Evolutionary conservation across 2,113 vertebrate species (phyloP), one percentile per base, ranked within the genome.

Genomic region (Lophius piscatorius): DNA sequence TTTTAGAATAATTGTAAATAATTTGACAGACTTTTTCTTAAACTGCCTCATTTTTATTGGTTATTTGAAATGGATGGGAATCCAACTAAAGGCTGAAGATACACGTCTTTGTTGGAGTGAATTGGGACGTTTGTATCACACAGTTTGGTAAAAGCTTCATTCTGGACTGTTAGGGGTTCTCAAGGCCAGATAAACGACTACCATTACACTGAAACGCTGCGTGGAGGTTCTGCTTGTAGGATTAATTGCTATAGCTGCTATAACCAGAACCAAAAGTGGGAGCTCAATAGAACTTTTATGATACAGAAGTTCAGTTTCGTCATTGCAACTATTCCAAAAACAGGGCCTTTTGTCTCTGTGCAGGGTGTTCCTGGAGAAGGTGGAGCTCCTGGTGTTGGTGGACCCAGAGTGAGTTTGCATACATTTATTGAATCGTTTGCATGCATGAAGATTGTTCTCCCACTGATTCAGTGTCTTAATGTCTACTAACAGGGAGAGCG

Each of bases 361-460:
- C 17, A 98, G 97, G 97, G 96, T 56, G 82, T 98, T 88, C 88
- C 96, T 0, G 97, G 97, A 86, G 96, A 99, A 85, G 95, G 78
- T 1, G 97, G 97, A 82, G 88, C 89, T 16, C 87, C 95, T 0
- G 97, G 97, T 60, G 90, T 88, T 5, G 92, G 91, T 68, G 97
- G 97, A 70, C 92, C 96, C 57, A 93, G 97, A 90, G 96, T 98
- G 68, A 96, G 96, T 94, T 59, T 31, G 16, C 20, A 24, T 60
- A 12, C n/a, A n/a, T n/a, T n/a, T n/a, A n/a, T n/a, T n/a, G n/a
- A n/a, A n/a, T n/a, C n/a, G n/a, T n/a, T n/a, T n/a, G n/a, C n/a
- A n/a, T n/a, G n/a, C n/a, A n/a, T n/a, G n/a, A n/a, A n/a, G n/a
- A n/a, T n/a, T n/a, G 49, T 28, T 36, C 44, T 62, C 9, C 10